phyloP scores from a whole-genome alignment of 1,140 invertebrate genomes.

The Gerris buenoi region DNA sequence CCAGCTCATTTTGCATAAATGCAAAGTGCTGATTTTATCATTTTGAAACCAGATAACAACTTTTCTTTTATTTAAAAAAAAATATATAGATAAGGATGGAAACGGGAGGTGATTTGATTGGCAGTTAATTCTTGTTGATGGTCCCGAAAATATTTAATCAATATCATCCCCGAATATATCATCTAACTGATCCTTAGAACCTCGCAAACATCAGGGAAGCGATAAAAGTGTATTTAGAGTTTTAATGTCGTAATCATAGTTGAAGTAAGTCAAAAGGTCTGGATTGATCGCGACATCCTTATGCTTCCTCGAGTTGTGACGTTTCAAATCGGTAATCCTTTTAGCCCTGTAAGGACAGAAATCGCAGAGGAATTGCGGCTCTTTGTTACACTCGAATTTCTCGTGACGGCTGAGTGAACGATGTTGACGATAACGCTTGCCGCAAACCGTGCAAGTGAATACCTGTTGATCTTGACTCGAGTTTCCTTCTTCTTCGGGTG shows the following conservation, averaged over 20 bases:
- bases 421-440: background rate
- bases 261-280: background rate
- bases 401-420: conserved; percentile 27
- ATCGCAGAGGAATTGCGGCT: conserved; percentile 15
- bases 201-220: background rate
- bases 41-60: too few relatives aligned
- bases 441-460: background rate
- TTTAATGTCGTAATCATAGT: background rate
- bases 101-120: too few relatives aligned
- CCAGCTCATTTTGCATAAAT: too few relatives aligned
- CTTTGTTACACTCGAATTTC: conserved; percentile 29
- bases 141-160: too few relatives aligned
- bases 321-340: conserved; percentile 1
- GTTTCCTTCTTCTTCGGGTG: background rate
- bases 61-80: too few relatives aligned
- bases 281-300: conserved; percentile 42
- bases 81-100: too few relatives aligned
- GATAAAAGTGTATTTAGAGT: background rate
- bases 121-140: too few relatives aligned
- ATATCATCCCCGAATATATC: too few relatives aligned
- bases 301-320: conserved; percentile 15
- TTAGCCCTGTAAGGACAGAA: conserved; percentile 10
- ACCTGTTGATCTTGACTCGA: background rate
- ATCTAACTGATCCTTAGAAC: too few relatives aligned
- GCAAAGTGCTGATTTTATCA: too few relatives aligned